Evolutionary conservation across 2,113 vertebrate genomes (phyloP), one percentile per base, ranked within the genome.

Genomic region (Ariopsis seemanni): DNA sequence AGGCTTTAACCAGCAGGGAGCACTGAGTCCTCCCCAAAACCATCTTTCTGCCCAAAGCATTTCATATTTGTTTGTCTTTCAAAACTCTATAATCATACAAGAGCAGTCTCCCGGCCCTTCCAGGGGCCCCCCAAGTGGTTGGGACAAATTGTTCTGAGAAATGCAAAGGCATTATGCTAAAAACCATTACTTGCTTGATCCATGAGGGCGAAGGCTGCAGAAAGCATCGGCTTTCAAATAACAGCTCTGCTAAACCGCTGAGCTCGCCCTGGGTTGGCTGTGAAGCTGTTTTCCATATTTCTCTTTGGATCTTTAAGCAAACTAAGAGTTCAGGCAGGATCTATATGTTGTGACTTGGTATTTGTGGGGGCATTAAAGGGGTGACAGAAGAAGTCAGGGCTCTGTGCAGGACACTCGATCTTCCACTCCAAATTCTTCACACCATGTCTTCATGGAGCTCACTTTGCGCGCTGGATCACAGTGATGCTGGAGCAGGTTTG

Each of bases 1-100:
- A 82, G 69, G 91, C 90, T 90, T 94, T 93, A 89, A 91, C 86
- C 65, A 34, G 85, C 72, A 48, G 85, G 86, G 79, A 34, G 18
- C 42, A 79, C 34, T 55, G 20, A 72, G n/a, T 25, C 58, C 63
- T 48, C 27, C 81, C 48, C 14, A 5, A 14, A 27, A 58, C 10
- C 63, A 34, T 79, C 25, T 60, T 27, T 69, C 72, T 67, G 58
- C n/a, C 14, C 55, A 53, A 14, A 10, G 63, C 42, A 53, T 72
- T 42, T 42, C 11, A 7, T 67, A 58, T 53, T 78, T 78, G 11
- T 78, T 55, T 60, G 30, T 58, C 34, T 7, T 10, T 50, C 57
- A n/a, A 52, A 20, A 25, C 25, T 34, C 25, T 48, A 22, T 80
- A 57, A 34, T 60, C 79, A 34, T 81, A 34, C 1, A 22, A 4